Evolutionary conservation across 2,113 vertebrate species (phyloP).

Genomic region (Polypterus bichir): DNA sequence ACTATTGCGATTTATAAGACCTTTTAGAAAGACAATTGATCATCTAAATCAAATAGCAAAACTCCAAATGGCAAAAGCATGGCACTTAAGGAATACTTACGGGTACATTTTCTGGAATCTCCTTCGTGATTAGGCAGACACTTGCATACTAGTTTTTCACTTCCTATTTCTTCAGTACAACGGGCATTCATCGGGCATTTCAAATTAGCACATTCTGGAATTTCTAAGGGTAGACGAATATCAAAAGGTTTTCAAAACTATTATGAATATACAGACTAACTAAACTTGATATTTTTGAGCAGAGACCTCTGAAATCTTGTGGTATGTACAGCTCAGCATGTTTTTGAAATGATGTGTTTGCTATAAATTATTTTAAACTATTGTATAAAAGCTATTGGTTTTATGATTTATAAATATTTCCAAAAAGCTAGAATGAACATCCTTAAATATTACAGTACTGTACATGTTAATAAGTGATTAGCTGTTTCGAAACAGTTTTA

Average conservation of each 20-base stretch:
- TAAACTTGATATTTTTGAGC: neutral
- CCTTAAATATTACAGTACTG: neutral
- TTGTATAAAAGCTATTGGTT: neutral
- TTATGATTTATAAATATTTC: neutral
- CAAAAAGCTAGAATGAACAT: neutral
- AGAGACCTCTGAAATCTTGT: too few species aligned
- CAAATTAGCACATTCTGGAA: conserved; percentile 54
- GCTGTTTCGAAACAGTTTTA: too few species aligned
- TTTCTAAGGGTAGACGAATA: conserved; percentile 21
- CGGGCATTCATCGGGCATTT: conserved; percentile 55
- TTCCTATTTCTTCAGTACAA: conserved; percentile 48
- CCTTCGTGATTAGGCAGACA: conserved; percentile 56
- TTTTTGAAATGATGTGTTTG: neutral
- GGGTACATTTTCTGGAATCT: conserved; percentile 43
- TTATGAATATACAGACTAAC: neutral
- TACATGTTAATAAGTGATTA: neutral
- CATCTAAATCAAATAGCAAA: neutral
- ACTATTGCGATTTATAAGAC: neutral
- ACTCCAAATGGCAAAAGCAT: neutral
- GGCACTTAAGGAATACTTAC: conserved; percentile 48
- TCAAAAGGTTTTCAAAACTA: too few species aligned
- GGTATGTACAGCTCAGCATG: too few species aligned
- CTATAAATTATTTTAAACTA: neutral
- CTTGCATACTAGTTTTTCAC: conserved; percentile 50
- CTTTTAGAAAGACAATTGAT: conserved; percentile 1